phyloP scores from a whole-genome alignment of 2,797 vertebrate genomes.

The Lemur catta region DNA sequence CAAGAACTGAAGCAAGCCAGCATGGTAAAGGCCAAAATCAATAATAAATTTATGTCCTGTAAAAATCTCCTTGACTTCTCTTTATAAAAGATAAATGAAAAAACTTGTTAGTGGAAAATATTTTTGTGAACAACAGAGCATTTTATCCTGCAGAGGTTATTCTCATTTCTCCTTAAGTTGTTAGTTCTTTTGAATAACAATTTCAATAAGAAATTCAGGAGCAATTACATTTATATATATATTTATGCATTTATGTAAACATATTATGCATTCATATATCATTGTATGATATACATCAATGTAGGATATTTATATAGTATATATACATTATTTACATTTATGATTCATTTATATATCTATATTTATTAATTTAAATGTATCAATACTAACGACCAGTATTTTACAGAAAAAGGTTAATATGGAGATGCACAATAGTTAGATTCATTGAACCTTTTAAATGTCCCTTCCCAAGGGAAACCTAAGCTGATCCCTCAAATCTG shows the following conservation, averaged over 20 bases:
- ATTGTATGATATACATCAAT: background rate
- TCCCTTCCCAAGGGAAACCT: background rate
- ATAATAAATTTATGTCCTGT: background rate
- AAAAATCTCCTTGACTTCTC: background rate
- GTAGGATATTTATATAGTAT: background rate
- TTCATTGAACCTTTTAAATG: background rate
- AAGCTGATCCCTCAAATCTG: background rate
- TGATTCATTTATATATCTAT: background rate
- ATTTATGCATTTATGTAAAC: background rate
- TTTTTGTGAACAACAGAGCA: background rate
- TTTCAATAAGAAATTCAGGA: background rate
- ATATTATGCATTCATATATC: background rate
- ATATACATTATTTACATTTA: background rate
- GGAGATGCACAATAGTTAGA: background rate
- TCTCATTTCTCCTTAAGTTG: background rate
- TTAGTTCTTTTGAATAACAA: background rate
- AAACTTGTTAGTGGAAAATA: background rate
- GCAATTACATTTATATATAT: background rate
- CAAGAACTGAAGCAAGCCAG: background rate
- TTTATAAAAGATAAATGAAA: conserved; percentile 4
- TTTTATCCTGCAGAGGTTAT: background rate
- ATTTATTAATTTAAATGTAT: background rate
- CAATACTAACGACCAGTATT: background rate
- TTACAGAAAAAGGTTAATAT: background rate
- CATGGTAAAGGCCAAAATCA: background rate